Conservation (phyloP, 2,888 invertebrate species). For the Smittia sp. region DNA sequence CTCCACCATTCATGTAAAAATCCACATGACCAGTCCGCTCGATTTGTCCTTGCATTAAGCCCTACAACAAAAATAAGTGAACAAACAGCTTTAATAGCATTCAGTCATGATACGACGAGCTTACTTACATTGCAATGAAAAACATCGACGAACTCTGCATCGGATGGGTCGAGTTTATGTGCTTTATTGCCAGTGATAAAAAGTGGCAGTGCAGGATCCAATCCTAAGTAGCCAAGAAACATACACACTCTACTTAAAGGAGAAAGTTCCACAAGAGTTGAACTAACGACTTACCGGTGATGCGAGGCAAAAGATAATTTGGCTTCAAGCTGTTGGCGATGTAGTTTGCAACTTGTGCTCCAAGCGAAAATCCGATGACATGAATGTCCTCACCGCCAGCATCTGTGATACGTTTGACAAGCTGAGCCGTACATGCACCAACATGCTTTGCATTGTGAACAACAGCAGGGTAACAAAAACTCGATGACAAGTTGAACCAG, state of each 20-base stretch:
- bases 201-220: constrained; percentile 69
- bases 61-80: not conserved
- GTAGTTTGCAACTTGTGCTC: constrained; percentile 62
- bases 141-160: constrained; percentile 68
- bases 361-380: constrained; percentile 65
- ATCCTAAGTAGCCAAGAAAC: constrained; percentile 42
- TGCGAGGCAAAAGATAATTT: constrained; percentile 57
- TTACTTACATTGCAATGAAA: constrained; percentile 59
- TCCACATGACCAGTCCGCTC: constrained; percentile 67
- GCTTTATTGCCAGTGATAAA: constrained; percentile 58
- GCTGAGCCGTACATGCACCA: constrained; percentile 57
- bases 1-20: constrained; percentile 70
- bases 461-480: not conserved
- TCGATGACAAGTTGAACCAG: not conserved
- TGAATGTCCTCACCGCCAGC: constrained; percentile 57
- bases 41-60: constrained; percentile 62
- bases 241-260: too few relatives aligned
- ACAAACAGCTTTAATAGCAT: not conserved
- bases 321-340: constrained; percentile 57
- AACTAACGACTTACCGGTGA: constrained; percentile 54
- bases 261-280: constrained; percentile 1
- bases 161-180: constrained; percentile 61
- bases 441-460: not conserved
- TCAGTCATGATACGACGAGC: not conserved
- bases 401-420: constrained; percentile 57